These are phyloP conservation scores for Podarcis lilfordi DNA, from an alignment of 2,797 vertebrate species.

Conservation along the genomic window DNA sequence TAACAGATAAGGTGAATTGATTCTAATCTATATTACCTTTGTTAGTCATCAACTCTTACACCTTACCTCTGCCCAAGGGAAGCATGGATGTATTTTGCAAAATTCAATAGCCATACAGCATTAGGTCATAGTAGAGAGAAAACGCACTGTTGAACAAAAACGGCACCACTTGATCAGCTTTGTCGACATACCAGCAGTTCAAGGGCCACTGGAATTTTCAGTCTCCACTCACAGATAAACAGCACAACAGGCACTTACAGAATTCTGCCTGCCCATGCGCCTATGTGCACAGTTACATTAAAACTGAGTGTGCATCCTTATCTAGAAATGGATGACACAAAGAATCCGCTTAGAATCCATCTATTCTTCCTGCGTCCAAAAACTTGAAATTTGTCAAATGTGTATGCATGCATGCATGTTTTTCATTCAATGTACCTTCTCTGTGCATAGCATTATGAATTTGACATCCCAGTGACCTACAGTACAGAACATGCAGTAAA, in stretches of 20 bases:
- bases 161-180: not conserved
- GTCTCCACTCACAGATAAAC: not conserved
- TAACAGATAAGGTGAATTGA: slow-evolving; percentile 65
- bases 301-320: not conserved
- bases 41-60: slow-evolving; percentile 58
- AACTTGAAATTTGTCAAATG: not conserved
- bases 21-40: slow-evolving; percentile 64
- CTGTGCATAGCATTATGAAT: not conserved
- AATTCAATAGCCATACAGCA: slow-evolving; percentile 30
- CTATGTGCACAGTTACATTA: not conserved
- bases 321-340: not conserved
- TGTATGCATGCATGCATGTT: not conserved
- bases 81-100: slow-evolving; percentile 46
- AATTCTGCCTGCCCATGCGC: not conserved
- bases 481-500: not conserved
- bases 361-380: not conserved
- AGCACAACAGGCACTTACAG: not conserved
- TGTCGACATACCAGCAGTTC: not conserved
- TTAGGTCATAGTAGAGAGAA: slow-evolving; percentile 52
- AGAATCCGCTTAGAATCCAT: not conserved
- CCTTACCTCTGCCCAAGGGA: slow-evolving; percentile 45
- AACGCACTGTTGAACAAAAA: not conserved
- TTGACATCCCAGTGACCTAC: not conserved
- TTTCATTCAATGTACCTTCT: not conserved
- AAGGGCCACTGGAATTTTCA: not conserved